Evolutionary conservation across 2,888 invertebrate species (phyloP), one percentile per base, ranked within the genome.

Genomic region (Trichogramma dendrolimi): DNA sequence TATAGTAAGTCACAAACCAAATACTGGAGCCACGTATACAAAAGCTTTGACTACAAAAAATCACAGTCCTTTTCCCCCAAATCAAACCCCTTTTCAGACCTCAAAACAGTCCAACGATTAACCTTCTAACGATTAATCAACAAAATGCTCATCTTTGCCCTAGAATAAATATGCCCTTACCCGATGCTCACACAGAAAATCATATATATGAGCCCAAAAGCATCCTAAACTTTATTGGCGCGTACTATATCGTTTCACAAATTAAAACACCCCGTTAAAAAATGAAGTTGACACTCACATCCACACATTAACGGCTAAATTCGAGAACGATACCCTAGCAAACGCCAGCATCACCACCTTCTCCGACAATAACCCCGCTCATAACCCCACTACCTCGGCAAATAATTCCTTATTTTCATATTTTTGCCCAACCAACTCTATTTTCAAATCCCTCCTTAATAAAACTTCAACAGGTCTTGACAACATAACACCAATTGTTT

Each of bases 381-480:
- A n/a, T 8, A 7, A 42, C 42, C 27, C 44, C 14, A 6, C 10
- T 4, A 44, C 46, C 46, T 10, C 46, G 7, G 47, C 2, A 3
- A n/a, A 41, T 5, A 27, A 11, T 1, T 14, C 14, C 11, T 4
- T 4, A 14, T 42, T 50, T 49, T 2, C 6, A 1, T 40, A 5
- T 11, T 4, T 50, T 3, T 4, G 8, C 4, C 5, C 27, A 10
- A 53, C 42, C 3, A 1, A 3, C 1, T 8, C 1, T 8, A 48
- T 61, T 1, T 44, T 53, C n/a, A 55, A 46, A 55, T 27, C 14
- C 4, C 56, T 65, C 0, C 60, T 59, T 6, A 67, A 68, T 38
- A 67, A 66, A 61, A n/a, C 64, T 0, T 67, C 68, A 0, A 54
- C 59, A 4, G 64, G 67, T 0, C 4, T 63, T 0, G 64, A 67